Percentiles rank a stretch among this genome's conserved stretches.
Evolutionary conservation across 2,113 vertebrate species (phyloP).

Genomic region (Galemys pyrenaicus): DNA sequence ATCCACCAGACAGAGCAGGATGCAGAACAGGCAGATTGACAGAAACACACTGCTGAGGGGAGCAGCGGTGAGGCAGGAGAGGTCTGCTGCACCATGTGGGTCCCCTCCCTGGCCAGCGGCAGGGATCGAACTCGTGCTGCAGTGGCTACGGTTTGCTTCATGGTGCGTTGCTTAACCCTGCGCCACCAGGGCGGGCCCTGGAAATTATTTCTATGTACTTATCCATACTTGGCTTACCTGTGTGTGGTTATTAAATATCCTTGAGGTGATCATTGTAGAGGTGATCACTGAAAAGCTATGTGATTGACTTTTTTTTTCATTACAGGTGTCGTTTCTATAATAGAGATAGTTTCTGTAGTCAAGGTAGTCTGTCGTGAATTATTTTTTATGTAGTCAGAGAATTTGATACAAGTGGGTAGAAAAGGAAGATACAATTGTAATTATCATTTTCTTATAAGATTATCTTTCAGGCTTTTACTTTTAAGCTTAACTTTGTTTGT

Average conservation of each 20-base stretch:
- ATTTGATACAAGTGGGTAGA: constrained; percentile 15
- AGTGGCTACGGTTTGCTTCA: no score
- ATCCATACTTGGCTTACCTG: background rate
- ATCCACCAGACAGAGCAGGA: no score
- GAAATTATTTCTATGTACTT: background rate
- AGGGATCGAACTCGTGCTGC: no score
- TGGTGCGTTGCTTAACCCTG: no score
- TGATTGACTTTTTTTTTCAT: background rate
- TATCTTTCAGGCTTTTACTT: background rate
- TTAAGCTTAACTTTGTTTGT: background rate
- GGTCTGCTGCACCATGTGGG: no score
- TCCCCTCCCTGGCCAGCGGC: no score
- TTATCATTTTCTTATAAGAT: background rate
- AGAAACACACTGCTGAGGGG: no score
- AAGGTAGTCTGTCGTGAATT: background rate
- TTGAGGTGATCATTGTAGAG: no score
- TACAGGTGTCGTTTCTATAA: background rate
- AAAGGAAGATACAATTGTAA: constrained; percentile 21
- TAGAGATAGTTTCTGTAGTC: background rate
- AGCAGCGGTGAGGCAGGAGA: no score
- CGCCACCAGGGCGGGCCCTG: no score
- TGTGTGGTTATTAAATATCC: background rate
- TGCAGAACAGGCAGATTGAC: no score
- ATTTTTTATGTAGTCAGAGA: background rate
- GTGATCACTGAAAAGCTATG: background rate